Conservation (phyloP, 2,888 invertebrate species). For the Cheiracanthium punctorium region DNA sequence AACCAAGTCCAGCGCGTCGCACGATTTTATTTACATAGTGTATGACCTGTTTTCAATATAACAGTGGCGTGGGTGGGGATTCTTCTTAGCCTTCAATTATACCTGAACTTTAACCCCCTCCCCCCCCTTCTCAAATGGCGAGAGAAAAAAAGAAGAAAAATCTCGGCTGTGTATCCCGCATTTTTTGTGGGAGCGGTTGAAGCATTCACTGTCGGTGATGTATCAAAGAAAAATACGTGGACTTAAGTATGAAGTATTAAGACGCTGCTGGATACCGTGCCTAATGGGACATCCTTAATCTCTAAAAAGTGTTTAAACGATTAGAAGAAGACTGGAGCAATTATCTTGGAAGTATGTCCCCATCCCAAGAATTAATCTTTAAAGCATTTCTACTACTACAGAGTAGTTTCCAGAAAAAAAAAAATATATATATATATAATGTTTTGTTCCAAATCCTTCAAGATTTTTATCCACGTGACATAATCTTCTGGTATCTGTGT, state of each 20-base stretch:
- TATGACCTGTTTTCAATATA: conserved; percentile 50
- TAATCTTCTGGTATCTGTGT: too few relatives aligned
- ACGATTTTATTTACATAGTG: conserved; percentile 62
- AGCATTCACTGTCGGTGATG: neutral
- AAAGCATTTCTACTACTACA: neutral
- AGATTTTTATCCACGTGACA: too few relatives aligned
- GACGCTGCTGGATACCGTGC: neutral
- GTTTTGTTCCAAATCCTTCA: too few relatives aligned
- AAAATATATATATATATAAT: too few relatives aligned
- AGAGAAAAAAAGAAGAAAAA: neutral
- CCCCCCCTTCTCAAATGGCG: too few relatives aligned
- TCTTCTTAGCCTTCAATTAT: conserved; percentile 46
- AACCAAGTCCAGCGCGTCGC: conserved; percentile 59
- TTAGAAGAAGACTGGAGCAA: neutral
- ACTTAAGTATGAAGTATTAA: neutral
- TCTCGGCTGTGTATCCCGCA: neutral
- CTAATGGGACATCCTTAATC: neutral
- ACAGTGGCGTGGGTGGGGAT: conserved; percentile 24
- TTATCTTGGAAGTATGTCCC: neutral
- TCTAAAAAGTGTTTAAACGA: neutral
- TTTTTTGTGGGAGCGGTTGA: conserved; percentile 6
- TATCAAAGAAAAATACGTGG: neutral
- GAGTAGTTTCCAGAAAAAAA: neutral
- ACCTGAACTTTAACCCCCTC: conserved; percentile 49
- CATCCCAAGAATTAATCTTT: neutral